Base-by-base conservation (phyloP, 1,140 invertebrate species). In the Hypsibius dujardini region DNA sequence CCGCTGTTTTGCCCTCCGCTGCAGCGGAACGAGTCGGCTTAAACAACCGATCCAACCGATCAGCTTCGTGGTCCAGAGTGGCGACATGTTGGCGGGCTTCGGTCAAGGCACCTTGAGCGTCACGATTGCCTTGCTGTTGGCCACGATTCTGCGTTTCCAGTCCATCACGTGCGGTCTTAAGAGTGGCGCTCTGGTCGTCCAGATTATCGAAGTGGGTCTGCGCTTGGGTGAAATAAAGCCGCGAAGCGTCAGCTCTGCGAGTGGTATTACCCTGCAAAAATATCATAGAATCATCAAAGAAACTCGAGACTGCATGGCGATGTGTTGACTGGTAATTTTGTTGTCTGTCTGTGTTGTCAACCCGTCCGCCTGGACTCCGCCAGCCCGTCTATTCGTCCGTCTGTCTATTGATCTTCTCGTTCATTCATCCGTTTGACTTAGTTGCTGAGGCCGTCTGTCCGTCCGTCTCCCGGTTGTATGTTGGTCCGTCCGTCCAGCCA, bases 1-100 rank as follows among this genome's bases (percentile, higher is more conserved):
- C 91, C 1, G 91, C 92, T 73, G 82, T 83, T 14, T 95, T 85
- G 1, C 90, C 90, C 70, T 85, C 85, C 72, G 87, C 84, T 0
- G 84, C 79, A 1, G 84, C 81, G 46, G 82, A 77, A 42, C 83
- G 80, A 15, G 86, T 86, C 72, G 83, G 82, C 60, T 81, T 82
- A 1, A 86, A 78, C 47, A 84, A 74, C 1, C 79, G 77, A 72
- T 76, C 77, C 69, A 78, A 50, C 12, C 56, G 46, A 47, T 70
- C 46, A 15, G 70, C 70, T 62, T 70, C 70, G 46, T 62, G 7
- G 14, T 70, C 70, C 46, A 70, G 70, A 12, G 28, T 70, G 12
- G 7, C 3, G 12, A 45, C 42, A 45, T 70, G 70, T 12, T 47
- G 7, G 12, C 42, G 7, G 70, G 56, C 40, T 7, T 12, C 56